Conservation (phyloP, 2,113 vertebrate species). For the Sinocyclocheilus anshuiensis region DNA sequence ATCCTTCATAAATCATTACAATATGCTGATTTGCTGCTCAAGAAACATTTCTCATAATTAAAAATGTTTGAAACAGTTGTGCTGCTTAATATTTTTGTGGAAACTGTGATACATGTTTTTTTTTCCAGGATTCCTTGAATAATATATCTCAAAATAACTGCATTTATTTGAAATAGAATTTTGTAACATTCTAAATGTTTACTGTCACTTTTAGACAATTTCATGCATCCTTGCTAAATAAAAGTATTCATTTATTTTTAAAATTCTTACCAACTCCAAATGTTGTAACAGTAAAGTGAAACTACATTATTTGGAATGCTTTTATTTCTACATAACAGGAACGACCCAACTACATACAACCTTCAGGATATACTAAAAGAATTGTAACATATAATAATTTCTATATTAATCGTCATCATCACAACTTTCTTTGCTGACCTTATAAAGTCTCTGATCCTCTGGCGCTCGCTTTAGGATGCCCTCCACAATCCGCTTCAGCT, state of each 20-base stretch:
- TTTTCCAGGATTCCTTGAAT: neutral
- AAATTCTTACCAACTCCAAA: neutral
- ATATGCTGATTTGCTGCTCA: neutral
- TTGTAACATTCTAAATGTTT: neutral
- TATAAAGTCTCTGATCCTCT: constrained; percentile 81
- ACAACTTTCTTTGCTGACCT: constrained; percentile 62
- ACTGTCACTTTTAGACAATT: neutral
- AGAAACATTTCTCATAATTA: no score
- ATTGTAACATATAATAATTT: neutral
- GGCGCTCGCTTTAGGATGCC: constrained; percentile 80
- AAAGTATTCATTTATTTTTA: neutral
- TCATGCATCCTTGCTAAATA: neutral
- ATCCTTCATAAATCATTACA: neutral
- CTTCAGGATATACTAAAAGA: neutral
- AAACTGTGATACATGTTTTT: neutral
- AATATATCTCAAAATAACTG: neutral
- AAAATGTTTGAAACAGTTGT: no score
- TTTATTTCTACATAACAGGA: neutral
- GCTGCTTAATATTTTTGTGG: neutral
- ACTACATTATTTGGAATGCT: neutral
- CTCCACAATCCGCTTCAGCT: constrained; percentile 81
- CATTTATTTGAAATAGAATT: neutral
- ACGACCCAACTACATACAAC: neutral
- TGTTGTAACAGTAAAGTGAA: neutral
- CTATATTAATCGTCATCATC: neutral